Conservation (phyloP, 2,888 invertebrate species). For the Steinernema scapterisci region DNA sequence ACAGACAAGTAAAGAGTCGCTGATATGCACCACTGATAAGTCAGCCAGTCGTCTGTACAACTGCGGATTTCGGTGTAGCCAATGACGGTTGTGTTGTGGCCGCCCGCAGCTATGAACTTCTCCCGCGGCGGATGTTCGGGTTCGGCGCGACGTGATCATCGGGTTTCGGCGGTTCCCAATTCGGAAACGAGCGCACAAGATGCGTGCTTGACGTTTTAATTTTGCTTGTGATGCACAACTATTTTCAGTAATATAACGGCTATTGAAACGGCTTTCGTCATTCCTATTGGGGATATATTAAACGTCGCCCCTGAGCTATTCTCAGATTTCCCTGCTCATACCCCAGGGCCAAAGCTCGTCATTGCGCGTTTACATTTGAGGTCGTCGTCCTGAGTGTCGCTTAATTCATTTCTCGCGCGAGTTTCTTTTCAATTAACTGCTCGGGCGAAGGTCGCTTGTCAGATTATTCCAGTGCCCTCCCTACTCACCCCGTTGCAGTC, state of each 20-base stretch:
- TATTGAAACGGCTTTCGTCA: conserved; percentile 22
- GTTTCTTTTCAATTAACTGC: conserved; percentile 29
- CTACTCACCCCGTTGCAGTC: neutral
- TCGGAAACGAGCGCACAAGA: conserved; percentile 28
- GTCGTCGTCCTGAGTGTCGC: conserved; percentile 12
- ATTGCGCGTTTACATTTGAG: conserved; percentile 26
- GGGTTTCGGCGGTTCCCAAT: neutral
- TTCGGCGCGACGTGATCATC: conserved; percentile 2
- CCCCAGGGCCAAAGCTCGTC: conserved; percentile 22
- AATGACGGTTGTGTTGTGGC: neutral
- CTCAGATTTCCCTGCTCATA: conserved; percentile 25
- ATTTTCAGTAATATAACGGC: conserved; percentile 33
- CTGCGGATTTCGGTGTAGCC: neutral
- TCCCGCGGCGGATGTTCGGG: no score
- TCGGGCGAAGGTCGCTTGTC: conserved; percentile 19
- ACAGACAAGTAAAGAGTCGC: neutral
- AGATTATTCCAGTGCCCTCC: neutral
- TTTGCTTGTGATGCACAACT: conserved; percentile 33
- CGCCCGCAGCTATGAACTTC: neutral
- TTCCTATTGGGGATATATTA: conserved; percentile 29
- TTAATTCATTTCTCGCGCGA: conserved; percentile 26
- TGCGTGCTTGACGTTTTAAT: conserved; percentile 32
- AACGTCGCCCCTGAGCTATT: conserved; percentile 27
- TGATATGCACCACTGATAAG: conserved; percentile 13
- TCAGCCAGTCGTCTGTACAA: neutral